Conservation (phyloP, 2,797 vertebrate genomes). For the Sebastes trivittatus region DNA sequence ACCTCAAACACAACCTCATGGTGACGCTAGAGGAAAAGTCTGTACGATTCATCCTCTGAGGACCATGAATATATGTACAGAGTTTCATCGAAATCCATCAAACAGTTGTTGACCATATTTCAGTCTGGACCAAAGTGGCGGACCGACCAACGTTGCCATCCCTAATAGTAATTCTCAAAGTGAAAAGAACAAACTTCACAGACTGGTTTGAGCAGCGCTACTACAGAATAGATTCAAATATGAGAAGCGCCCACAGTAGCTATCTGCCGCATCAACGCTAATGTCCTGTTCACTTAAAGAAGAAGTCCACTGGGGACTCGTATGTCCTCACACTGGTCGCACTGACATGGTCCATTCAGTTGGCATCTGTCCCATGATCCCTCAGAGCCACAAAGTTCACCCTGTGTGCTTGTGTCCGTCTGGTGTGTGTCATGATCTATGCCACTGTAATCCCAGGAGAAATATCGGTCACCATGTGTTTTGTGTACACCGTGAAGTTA, state of each 20-base stretch:
- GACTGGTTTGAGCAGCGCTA: background rate
- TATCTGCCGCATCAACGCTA: slow-evolving; percentile 8
- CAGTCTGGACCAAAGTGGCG: background rate
- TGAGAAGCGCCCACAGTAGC: background rate
- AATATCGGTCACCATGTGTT: slow-evolving; percentile 16
- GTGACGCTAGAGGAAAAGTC: background rate
- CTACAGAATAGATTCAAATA: background rate
- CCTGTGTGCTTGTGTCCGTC: slow-evolving; percentile 36
- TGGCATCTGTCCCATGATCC: slow-evolving; percentile 65
- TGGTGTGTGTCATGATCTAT: slow-evolving; percentile 35
- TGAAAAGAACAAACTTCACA: background rate
- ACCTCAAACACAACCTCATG: background rate
- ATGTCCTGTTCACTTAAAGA: slow-evolving; percentile 21
- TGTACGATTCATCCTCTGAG: background rate
- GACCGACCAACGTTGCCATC: background rate
- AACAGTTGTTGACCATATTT: background rate
- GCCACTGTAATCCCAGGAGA: slow-evolving; percentile 23
- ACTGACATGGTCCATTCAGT: slow-evolving; percentile 53
- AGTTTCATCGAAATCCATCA: background rate
- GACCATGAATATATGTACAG: background rate
- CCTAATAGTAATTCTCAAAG: background rate
- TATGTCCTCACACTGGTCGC: slow-evolving; percentile 35
- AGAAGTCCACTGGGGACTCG: slow-evolving; percentile 42
- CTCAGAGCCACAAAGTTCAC: slow-evolving; percentile 54
- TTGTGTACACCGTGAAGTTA: background rate